phyloP scores from a whole-genome alignment of 2,888 invertebrate genomes.

The Balanococcus diminutus region DNA sequence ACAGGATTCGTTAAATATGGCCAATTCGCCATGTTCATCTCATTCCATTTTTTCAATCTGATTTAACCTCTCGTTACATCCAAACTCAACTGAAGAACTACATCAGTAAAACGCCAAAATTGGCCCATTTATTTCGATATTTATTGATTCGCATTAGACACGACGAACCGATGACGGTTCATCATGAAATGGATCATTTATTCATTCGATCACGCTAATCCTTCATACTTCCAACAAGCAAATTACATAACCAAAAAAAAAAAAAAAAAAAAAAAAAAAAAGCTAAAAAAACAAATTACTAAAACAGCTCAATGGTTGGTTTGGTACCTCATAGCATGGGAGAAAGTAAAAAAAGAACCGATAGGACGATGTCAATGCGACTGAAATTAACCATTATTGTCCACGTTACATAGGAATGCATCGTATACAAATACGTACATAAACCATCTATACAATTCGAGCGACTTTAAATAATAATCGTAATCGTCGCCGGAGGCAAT shows the following conservation, averaged over 20 bases:
- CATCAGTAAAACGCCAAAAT: not conserved
- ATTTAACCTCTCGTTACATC: no score
- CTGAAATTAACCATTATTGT: slow-evolving; percentile 34
- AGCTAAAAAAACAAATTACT: not conserved
- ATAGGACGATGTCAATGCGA: slow-evolving; percentile 20
- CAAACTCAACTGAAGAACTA: not conserved
- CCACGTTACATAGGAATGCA: not conserved
- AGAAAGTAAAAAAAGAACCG: slow-evolving; percentile 29
- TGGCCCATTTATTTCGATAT: not conserved
- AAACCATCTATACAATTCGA: not conserved
- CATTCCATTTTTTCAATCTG: no score
- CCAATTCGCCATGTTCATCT: no score
- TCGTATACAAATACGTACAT: not conserved
- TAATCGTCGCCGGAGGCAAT: not conserved
- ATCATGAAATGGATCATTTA: slow-evolving; percentile 9
- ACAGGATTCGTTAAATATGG: not conserved
- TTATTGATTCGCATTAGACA: not conserved
- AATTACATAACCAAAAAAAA: not conserved
- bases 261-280: not conserved
- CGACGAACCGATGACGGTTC: not conserved
- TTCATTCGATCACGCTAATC: not conserved
- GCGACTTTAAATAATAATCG: slow-evolving; percentile 15
- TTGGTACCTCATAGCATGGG: not conserved
- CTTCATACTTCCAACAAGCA: not conserved
- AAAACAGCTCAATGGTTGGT: not conserved